Base-by-base conservation (phyloP, 2,113 vertebrate species). In the Genyomyrus donnyi region DNA sequence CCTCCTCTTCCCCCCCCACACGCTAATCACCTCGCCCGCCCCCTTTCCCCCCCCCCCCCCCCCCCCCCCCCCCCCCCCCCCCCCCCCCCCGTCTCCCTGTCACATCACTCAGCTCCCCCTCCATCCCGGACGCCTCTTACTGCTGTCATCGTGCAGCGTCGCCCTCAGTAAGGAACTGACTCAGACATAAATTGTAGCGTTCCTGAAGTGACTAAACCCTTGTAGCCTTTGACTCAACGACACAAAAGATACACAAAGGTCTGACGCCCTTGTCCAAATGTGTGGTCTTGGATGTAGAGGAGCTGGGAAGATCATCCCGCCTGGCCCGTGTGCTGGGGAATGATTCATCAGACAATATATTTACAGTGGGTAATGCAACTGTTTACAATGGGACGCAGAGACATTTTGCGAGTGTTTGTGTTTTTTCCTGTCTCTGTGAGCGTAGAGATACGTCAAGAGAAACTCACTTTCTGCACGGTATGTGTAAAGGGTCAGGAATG, bases 311-410 rank as follows among this genome's bases (percentile, higher is more conserved):
- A 53, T 11, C 56, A 84, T 85, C 88, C 7, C 13, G 19, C 24
- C 42, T 35, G 39, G 27, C 24, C 5, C 27, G 13, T 4, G 17
- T n/a, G 62, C 10, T 46, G 50, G 31, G 58, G 48, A 50, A 74
- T 88, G 92, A 92, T 91, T 91, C 83, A 91, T 91, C 91, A 85
- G 62, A 91, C 90, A 91, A 91, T 91, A 91, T 93, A 92, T 94
- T 94, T 93, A 93, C 91, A 93, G 91, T 93, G 90, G 94, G 92
- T 93, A 94, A 91, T 93, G 90, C 39, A 91, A 91, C 92, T 93
- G 93, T 94, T 95, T 93, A 94, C 91, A 49, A 87, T 90, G 91
- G 93, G 93, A 91, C 93, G 90, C 53, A 87, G 89, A 93, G 74
- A 62, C 88, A 92, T 92, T 92, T 93, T 89, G 91, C 89, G 91